Evolutionary conservation across 2,888 invertebrate genomes (phyloP).

Genomic region (Synergus itoensis): DNA sequence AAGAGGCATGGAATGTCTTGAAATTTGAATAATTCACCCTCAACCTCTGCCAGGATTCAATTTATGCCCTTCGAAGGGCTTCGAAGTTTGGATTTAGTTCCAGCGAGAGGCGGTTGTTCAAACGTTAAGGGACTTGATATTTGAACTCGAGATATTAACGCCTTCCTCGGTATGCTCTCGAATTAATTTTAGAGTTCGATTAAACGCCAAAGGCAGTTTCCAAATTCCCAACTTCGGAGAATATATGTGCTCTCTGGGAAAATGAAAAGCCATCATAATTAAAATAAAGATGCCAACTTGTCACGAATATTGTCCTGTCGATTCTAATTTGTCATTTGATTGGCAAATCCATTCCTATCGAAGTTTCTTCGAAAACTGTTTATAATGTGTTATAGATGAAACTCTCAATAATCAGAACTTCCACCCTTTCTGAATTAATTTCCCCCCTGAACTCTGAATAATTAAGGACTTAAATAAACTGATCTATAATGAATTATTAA

Average conservation of each 20-base stretch:
- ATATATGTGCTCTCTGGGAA: background rate
- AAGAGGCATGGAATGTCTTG: background rate
- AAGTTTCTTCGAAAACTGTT: background rate
- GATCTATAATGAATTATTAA: no score
- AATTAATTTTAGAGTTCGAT: constrained; percentile 38
- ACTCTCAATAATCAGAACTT: no score
- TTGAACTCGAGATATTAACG: constrained; percentile 41
- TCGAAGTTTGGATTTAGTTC: constrained; percentile 35
- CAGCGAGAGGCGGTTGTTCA: constrained; percentile 21
- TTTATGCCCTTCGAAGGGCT: constrained; percentile 27
- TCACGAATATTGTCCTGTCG: constrained; percentile 7
- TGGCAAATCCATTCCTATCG: background rate
- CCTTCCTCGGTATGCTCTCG: constrained; percentile 38
- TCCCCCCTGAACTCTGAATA: no score
- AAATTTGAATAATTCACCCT: constrained; percentile 34
- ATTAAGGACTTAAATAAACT: no score
- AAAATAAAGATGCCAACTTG: constrained; percentile 19
- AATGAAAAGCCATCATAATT: constrained; percentile 12
- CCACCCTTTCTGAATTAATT: no score
- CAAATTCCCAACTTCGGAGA: constrained; percentile 18
- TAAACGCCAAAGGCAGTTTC: constrained; percentile 31
- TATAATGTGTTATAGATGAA: no score
- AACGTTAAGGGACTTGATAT: constrained; percentile 28
- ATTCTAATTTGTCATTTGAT: constrained; percentile 14
- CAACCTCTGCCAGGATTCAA: constrained; percentile 15